Evolutionary conservation across 2,113 vertebrate genomes (phyloP).

Genomic region (Strigops habroptila): DNA sequence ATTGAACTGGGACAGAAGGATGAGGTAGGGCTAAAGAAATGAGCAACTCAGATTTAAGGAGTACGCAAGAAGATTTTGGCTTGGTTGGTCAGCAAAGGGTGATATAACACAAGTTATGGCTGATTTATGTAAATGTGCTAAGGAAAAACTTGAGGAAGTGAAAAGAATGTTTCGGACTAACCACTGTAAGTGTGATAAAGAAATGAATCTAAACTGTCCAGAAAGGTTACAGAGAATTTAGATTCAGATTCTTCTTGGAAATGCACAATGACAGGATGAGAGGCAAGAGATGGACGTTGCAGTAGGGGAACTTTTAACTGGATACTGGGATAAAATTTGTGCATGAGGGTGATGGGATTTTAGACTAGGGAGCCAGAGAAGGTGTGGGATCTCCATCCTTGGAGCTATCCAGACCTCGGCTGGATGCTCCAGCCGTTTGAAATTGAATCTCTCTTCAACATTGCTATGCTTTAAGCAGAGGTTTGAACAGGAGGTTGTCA

Average conservation of each 20-base stretch:
- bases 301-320: background rate
- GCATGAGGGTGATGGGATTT: rapidly evolving
- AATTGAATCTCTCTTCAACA: background rate
- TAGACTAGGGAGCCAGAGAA: background rate
- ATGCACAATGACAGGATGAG: background rate
- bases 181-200: background rate
- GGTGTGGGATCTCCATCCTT: background rate
- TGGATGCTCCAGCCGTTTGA: background rate
- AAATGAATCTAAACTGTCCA: background rate
- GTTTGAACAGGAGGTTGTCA: background rate
- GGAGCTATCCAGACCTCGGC: background rate
- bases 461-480: background rate
- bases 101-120: background rate
- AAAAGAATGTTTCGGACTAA: background rate
- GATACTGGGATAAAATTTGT: background rate
- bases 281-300: background rate
- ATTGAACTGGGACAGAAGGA: background rate
- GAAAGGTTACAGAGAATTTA: background rate
- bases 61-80: background rate
- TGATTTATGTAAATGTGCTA: rapidly evolving
- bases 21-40: background rate
- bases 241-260: background rate
- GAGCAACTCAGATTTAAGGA: background rate
- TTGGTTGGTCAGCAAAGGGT: background rate
- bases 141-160: background rate